Evolutionary conservation across 2,113 vertebrate genomes (phyloP).

Genomic region (Nothoprocta pentlandii): DNA sequence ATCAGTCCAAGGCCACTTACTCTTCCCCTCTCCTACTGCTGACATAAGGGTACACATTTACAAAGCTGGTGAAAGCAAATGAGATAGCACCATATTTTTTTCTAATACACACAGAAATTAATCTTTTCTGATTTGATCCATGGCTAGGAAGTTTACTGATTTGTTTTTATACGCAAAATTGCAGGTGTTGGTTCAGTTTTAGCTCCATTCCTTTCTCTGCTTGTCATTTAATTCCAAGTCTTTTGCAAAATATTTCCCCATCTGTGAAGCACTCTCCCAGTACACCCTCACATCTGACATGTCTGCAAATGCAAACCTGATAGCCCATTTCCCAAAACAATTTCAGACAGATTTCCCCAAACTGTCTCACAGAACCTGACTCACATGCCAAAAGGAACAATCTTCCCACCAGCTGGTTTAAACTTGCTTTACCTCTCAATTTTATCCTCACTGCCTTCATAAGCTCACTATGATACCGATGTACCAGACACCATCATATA

Average conservation of each 20-base stretch:
- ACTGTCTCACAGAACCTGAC: neutral
- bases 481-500: neutral
- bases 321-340: neutral
- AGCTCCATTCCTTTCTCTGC: neutral
- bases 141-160: neutral
- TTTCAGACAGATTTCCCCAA: neutral
- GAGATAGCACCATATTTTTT: neutral
- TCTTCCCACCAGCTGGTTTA: neutral
- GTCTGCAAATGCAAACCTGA: neutral
- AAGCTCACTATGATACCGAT: no score
- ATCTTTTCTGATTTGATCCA: neutral
- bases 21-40: neutral
- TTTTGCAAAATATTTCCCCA: neutral
- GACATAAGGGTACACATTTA: neutral
- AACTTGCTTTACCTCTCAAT: neutral
- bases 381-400: neutral
- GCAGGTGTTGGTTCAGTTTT: neutral
- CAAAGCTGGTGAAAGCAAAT: no score
- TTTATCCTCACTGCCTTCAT: neutral
- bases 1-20: neutral
- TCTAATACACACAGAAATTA: neutral
- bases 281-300: neutral
- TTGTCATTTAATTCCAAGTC: neutral
- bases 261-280: neutral
- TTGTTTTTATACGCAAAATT: neutral